Evolutionary conservation across 2,113 vertebrate genomes (phyloP), one percentile per base, ranked within the genome.

Genomic region (Chrysemys picta): DNA sequence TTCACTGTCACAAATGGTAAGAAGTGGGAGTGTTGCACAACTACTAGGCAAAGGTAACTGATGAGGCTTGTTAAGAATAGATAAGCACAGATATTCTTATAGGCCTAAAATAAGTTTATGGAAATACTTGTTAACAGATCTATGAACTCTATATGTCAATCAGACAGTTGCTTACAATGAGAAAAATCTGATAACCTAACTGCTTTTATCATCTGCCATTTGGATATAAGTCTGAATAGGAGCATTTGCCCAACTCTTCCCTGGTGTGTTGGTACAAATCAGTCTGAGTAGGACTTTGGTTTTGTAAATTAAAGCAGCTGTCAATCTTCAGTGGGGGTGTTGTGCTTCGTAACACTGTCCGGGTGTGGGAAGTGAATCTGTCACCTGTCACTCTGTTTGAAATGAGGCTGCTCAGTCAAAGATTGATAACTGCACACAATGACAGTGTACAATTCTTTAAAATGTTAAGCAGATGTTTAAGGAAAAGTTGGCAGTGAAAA

Each of bases 341-440:
- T 95, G 90, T 88, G 93, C 96, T 96, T 95, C 80, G 53, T 62
- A 96, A 96, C 91, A 94, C 78, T 35, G 5, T 35, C 88, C 29
- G 89, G 50, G 88, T 85, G 96, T 96, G 93, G 96, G 96, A 94
- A 91, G 93, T 29, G 85, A 92, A 95, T 72, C 96, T 96, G 96
- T 93, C 97, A 97, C 85, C 82, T 96, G 96, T 92, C 96, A 97
- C 69, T 65, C 84, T 45, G 89, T 27, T 86, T 97, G 91, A 97
- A 80, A 84, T 3, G 53, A 94, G 86, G 82, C 59, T 94, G 88
- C 87, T 90, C 82, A 85, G 85, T 84, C 80, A 76, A 76, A 82
- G 89, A 93, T 84, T 0, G 1, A 35, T 95, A 95, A 95, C 95
- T 94, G 59, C 81, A 85, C 59, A 6, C 12, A 7, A 31, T 96